A percentile compares a stretch with the other conserved stretches of the same genome.
These are phyloP conservation scores for Macrotus californicus DNA, from an alignment of 2,113 vertebrate genomes.

Conservation along the genomic window DNA sequence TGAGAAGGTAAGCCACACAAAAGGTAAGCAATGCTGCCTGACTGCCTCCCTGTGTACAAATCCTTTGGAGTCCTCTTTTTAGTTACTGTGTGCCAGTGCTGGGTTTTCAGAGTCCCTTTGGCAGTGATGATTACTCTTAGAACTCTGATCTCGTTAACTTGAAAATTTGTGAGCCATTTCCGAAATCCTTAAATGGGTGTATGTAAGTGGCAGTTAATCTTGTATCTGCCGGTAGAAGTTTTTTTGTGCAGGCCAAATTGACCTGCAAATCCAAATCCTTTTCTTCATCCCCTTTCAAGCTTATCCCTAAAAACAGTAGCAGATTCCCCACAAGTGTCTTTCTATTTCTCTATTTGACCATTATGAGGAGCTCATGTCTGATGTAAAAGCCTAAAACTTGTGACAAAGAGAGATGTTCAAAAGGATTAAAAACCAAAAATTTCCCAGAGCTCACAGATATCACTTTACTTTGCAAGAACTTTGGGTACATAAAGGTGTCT, in stretches of 20 bases:
- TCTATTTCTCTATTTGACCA: slow-evolving; percentile 34
- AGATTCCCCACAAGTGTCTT: background rate
- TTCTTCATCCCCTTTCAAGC: background rate
- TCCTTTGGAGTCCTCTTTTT: slow-evolving; percentile 33
- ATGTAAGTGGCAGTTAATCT: slow-evolving; percentile 1
- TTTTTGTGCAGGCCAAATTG: background rate
- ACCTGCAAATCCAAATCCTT: background rate
- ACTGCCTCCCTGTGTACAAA: background rate
- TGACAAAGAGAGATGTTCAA: background rate
- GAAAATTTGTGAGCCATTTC: background rate
- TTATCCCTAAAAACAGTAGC: slow-evolving; percentile 10
- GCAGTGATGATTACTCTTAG: slow-evolving; percentile 30
- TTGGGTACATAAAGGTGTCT: slow-evolving; percentile 25
- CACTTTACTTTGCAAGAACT: slow-evolving; percentile 1
- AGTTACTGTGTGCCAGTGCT: slow-evolving; percentile 7
- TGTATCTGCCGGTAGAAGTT: background rate
- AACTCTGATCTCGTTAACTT: slow-evolving; percentile 29
- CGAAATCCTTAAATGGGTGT: slow-evolving; percentile 18
- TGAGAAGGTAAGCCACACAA: slow-evolving; percentile 89
- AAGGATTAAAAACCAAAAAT: slow-evolving; percentile 26
- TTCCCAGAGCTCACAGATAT: background rate
- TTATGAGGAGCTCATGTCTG: slow-evolving; percentile 20
- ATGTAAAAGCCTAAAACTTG: slow-evolving; percentile 27
- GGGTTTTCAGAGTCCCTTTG: slow-evolving; percentile 35
- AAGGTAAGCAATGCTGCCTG: slow-evolving; percentile 82